Base-by-base conservation (phyloP, 2,797 vertebrate species). In the Momotus momota region DNA sequence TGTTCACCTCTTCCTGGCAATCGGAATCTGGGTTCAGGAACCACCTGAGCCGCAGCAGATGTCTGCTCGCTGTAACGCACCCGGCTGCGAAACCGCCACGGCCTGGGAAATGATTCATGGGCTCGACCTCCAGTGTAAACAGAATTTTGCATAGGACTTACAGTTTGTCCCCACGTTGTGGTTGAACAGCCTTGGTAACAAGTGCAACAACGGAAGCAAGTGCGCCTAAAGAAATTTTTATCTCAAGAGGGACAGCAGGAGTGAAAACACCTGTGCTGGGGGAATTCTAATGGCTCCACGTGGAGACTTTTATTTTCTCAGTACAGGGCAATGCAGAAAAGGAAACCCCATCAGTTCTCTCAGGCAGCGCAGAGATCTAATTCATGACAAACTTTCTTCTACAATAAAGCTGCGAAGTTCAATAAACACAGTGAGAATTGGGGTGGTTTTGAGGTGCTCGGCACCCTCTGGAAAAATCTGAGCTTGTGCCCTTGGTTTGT, bases 31-130 rank as follows among this genome's bases (percentile, higher is more conserved):
- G 29, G 46, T 18, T 67, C 41, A 23, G 90, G 81, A 79, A 49
- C 71, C 49, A 57, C 70, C 54, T 25, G 70, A 70, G 74, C 91
- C 66, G 4, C 80, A 26, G 27, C 62, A 74, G 71, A 17, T 27
- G 9, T 38, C 73, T 75, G 49, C 49, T 90, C 1, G 1, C 54
- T 38, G 19, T 12, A 13, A 9, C 7, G 13, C 54, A 48, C 20
- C 69, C 1, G 0, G 1, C 77, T 8, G 2, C 1, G 2, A 49
- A 65, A 8, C 69, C 14, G 1, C 11, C 4, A 10, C 25, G 9
- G 5, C 8, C 13, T 3, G 5, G 43, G 45, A 65, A 46, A 38
- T 43, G 80, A 46, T 12, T 3, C n/a, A 25, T 11, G 26, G 35
- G 17, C 65, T 88, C 38, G 19, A 16, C 52, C n/a, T 41, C 31